Evolutionary conservation across 2,113 vertebrate species (phyloP), one percentile per base, ranked within the genome.

Genomic region (Glareola pratincola): DNA sequence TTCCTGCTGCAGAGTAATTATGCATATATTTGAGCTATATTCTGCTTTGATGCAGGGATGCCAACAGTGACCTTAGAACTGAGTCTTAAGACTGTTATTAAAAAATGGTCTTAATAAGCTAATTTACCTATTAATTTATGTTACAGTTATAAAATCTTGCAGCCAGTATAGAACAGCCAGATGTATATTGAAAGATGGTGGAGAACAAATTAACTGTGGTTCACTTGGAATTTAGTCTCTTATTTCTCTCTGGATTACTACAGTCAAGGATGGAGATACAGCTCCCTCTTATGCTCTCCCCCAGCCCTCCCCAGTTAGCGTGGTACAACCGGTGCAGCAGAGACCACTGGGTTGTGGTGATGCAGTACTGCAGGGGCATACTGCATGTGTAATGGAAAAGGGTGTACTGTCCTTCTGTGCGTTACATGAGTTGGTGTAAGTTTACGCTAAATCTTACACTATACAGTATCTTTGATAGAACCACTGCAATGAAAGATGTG

Each of bases 271-370:
- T 45, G 50, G 64, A 59, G 53, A 43, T 17, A 23, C 36, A 74
- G 47, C 53, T 90, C 54, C 26, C 5, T 57, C 26, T n/a, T 0
- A 0, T 27, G 63, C 29, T 30, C 14, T 62, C 18, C 51, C 53
- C 66, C 56, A 56, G 21, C 10, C 34, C 16, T 54, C 24, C 36
- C 34, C 60, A 59, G 66, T 29, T 56, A 66, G 41, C 34, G 10
- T 0, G 1, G 23, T 27, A n/a, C 30, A 22, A 39, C 12, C 1
- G 1, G 30, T 21, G 22, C 41, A 43, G 39, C 53, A 21, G 0
- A 3, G 69, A 19, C 12, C 20, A 12, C 21, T 34, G 68, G 47
- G 69, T 39, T 59, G 14, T 29, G 43, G 63, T 12, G 9, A 1
- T 56, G 54, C 24, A 41, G 76, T 27, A 9, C 41, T 48, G 41